phyloP scores from a whole-genome alignment of 2,113 vertebrate species.

The Oreotrochilus melanogaster region DNA sequence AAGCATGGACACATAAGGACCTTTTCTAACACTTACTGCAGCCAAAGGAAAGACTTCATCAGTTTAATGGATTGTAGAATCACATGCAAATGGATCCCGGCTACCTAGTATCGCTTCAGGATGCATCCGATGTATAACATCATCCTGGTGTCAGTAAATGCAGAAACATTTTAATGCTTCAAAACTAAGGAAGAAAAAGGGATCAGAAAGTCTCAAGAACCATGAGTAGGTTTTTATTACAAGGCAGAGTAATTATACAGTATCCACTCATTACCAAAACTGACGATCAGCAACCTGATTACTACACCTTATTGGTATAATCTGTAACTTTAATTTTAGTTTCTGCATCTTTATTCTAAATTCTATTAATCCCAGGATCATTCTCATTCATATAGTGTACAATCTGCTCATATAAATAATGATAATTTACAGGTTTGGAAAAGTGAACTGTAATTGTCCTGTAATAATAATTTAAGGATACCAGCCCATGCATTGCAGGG shows the following conservation, averaged over 20 bases:
- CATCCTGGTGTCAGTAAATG: neutral
- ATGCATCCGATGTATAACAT: neutral
- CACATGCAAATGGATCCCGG: neutral
- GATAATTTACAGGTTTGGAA: neutral
- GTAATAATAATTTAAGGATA: neutral
- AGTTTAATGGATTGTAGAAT: neutral
- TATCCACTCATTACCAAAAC: neutral
- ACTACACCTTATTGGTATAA: neutral
- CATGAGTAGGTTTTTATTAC: neutral
- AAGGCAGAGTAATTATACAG: neutral
- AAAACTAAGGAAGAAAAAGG: neutral
- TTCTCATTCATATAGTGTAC: neutral
- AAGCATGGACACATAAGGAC: rapidly evolving
- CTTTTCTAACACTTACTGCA: neutral
- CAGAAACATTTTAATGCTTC: neutral
- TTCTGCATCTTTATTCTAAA: neutral
- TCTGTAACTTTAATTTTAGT: neutral
- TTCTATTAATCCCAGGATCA: neutral
- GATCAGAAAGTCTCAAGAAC: neutral
- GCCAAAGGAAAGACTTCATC: neutral
- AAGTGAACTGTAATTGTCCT: neutral
- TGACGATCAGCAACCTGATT: neutral
- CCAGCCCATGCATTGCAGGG: neutral
- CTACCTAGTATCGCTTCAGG: neutral
- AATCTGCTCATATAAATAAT: neutral